Percentiles rank a stretch among this genome's conserved stretches.
Conservation (phyloP, 2,888 invertebrate species). For the Blastobasis lacticolella region DNA sequence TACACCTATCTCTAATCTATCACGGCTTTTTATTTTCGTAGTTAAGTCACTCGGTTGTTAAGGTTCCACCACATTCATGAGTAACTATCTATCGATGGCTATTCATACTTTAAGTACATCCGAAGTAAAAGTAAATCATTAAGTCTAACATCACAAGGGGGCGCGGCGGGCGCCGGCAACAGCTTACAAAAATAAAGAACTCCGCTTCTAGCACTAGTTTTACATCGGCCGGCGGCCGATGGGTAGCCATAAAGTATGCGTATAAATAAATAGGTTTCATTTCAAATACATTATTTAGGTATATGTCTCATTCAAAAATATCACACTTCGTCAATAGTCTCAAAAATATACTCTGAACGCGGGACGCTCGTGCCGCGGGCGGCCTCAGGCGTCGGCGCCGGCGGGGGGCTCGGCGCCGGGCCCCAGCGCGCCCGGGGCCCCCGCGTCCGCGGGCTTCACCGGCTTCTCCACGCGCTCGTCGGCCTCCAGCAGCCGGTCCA, state of each 20-base stretch:
- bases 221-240: neutral
- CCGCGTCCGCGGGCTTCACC: conserved; percentile 17
- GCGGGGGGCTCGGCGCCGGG: conserved; percentile 11
- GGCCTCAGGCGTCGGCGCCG: neutral
- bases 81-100: too few relatives aligned
- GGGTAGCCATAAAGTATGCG: too few relatives aligned
- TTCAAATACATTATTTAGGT: too few relatives aligned
- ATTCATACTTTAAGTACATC: too few relatives aligned
- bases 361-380: neutral
- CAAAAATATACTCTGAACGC: too few relatives aligned
- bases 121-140: too few relatives aligned
- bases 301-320: neutral
- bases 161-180: too few relatives aligned
- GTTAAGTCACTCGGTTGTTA: neutral
- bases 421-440: conserved; percentile 15
- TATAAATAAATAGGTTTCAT: too few relatives aligned
- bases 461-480: conserved; percentile 43
- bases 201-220: neutral
- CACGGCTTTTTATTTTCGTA: conserved; percentile 20
- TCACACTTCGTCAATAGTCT: neutral
- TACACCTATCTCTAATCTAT: conserved; percentile 28
- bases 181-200: too few relatives aligned
- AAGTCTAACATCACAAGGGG: too few relatives aligned
- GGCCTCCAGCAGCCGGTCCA: conserved; percentile 78
- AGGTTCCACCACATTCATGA: too few relatives aligned